Evolutionary conservation across 2,888 invertebrate species (phyloP).

Genomic region (Mesoligia furuncula): DNA sequence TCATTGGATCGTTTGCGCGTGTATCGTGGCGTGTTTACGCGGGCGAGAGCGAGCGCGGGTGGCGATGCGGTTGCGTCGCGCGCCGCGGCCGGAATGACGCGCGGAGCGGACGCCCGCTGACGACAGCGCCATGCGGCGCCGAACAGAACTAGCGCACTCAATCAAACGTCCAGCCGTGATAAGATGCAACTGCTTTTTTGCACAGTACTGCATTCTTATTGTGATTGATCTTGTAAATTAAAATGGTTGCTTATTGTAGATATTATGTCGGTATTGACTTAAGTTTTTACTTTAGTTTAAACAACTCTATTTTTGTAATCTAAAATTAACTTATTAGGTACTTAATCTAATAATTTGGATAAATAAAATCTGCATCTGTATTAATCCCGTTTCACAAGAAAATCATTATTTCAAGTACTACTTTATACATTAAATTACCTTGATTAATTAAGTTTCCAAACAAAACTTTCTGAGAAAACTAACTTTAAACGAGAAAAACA

Average conservation of each 20-base stretch:
- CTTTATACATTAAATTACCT: not conserved
- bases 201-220: constrained; percentile 70
- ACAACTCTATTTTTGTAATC: not conserved
- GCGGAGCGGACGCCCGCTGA: constrained; percentile 75
- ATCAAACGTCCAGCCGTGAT: constrained; percentile 80
- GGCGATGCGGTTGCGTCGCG: constrained; percentile 82
- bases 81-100: constrained; percentile 89
- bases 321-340: not conserved
- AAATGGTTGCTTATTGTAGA: constrained; percentile 39
- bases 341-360: not conserved
- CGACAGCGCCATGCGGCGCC: constrained; percentile 74
- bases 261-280: not conserved
- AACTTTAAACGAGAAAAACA: not conserved
- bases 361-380: not conserved
- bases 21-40: constrained; percentile 75
- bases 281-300: not conserved
- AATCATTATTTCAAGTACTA: not conserved
- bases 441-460: not conserved
- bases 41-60: constrained; percentile 73
- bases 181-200: constrained; percentile 77
- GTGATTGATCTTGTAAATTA: constrained; percentile 57
- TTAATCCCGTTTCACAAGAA: not conserved
- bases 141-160: constrained; percentile 77
- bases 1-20: constrained; percentile 67
- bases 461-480: not conserved